Percentiles rank a stretch among this genome's conserved stretches.
Evolutionary conservation across 1,140 invertebrate genomes (phyloP).

Genomic region (Pseudomyrmex flavicornis): DNA sequence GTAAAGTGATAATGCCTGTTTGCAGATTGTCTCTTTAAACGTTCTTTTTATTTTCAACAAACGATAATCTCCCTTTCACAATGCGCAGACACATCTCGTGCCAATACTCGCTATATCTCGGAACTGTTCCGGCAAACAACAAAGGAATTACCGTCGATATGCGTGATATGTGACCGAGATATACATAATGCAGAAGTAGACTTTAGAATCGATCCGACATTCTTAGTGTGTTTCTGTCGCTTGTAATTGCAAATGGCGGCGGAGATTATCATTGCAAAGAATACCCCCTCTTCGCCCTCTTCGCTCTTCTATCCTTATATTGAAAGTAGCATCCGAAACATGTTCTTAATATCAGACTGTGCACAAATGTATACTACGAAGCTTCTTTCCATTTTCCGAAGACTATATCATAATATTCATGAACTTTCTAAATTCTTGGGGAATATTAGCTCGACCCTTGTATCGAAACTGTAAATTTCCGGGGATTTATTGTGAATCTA

Average conservation of each 20-base stretch:
- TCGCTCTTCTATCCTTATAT: too few species aligned
- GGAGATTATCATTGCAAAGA: slow-evolving; percentile 67
- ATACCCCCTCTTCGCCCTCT: not conserved
- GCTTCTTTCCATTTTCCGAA: not conserved
- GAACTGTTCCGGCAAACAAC: slow-evolving; percentile 41
- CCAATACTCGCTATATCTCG: slow-evolving; percentile 22
- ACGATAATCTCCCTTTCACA: not conserved
- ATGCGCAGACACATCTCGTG: not conserved
- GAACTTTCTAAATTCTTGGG: not conserved
- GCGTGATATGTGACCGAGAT: slow-evolving; percentile 48
- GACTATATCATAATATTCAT: not conserved
- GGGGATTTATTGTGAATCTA: not conserved
- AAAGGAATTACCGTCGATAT: slow-evolving; percentile 49
- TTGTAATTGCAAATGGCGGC: slow-evolving; percentile 68
- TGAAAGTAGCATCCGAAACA: not conserved
- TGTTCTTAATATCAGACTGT: not conserved
- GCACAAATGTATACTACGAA: not conserved
- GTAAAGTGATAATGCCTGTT: not conserved
- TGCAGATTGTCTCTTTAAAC: not conserved
- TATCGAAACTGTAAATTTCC: slow-evolving; percentile 7
- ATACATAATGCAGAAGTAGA: slow-evolving; percentile 20
- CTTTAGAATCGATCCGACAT: slow-evolving; percentile 25
- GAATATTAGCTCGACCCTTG: not conserved
- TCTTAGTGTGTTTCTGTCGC: slow-evolving; percentile 41
- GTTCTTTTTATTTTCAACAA: not conserved